phyloP scores from a whole-genome alignment of 2,113 vertebrate genomes.

The Leucoraja erinaceus region DNA sequence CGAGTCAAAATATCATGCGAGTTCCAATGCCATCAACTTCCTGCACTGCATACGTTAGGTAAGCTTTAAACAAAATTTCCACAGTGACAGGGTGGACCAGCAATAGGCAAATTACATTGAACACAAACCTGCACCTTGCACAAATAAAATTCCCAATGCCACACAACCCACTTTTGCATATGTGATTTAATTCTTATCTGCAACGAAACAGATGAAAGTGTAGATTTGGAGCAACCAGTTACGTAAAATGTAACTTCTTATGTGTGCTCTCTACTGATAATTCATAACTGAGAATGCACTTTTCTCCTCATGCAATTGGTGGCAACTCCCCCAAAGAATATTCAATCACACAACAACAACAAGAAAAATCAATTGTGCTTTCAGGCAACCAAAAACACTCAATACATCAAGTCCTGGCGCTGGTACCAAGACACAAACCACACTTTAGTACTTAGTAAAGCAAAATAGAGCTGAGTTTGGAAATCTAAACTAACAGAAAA shows the following conservation, averaged over 20 bases:
- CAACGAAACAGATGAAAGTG: neutral
- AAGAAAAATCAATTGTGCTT: neutral
- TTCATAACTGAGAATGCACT: neutral
- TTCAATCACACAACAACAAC: neutral
- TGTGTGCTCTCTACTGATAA: neutral
- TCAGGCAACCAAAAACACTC: neutral
- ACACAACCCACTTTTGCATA: too few species aligned
- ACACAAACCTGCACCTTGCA: too few species aligned
- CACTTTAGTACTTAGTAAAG: neutral
- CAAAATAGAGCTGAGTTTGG: neutral
- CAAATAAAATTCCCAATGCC: too few species aligned
- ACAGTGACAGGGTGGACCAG: too few species aligned
- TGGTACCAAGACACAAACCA: neutral
- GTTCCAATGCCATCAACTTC: too few species aligned
- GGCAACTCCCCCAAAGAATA: neutral
- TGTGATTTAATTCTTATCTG: neutral
- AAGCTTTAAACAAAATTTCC: too few species aligned
- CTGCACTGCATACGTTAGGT: too few species aligned
- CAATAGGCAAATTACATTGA: too few species aligned
- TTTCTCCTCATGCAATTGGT: neutral
- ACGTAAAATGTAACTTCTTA: neutral
- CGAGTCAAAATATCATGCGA: too few species aligned
- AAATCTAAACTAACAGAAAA: neutral
- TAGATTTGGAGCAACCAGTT: neutral
- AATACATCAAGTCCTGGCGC: neutral